Percentiles rank a stretch among this genome's conserved stretches.
These are phyloP conservation scores for Seriola aureovittata DNA, from an alignment of 2,113 vertebrate genomes.

Conservation along the genomic window DNA sequence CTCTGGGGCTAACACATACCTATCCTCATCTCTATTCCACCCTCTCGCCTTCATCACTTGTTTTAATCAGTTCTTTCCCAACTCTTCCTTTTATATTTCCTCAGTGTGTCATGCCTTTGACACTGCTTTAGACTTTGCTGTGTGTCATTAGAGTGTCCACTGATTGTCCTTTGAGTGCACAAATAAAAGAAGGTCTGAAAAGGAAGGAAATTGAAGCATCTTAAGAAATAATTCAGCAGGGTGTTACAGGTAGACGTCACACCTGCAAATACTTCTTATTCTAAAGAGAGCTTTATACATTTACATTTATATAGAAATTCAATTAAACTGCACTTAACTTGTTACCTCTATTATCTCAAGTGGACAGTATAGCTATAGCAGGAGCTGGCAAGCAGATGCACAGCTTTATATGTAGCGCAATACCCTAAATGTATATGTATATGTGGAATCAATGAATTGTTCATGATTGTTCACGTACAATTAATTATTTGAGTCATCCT, in stretches of 20 bases:
- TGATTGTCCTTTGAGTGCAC: not conserved
- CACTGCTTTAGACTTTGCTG: not conserved
- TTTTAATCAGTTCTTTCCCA: conserved; percentile 33
- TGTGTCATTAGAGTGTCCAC: not conserved
- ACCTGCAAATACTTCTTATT: not conserved
- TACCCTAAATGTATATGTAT: not conserved
- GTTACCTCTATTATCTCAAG: no score
- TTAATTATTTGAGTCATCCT: not conserved
- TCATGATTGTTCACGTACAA: not conserved
- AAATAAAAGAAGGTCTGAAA: not conserved
- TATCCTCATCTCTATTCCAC: conserved; percentile 38
- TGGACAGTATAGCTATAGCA: no score
- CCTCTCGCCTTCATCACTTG: not conserved
- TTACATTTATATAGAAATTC: not conserved
- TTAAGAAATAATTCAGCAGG: not conserved
- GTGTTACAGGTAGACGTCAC: not conserved
- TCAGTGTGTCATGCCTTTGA: not conserved
- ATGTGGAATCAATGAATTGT: not conserved
- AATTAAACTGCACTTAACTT: not conserved
- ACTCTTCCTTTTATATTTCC: conserved; percentile 10
- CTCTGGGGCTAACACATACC: conserved; percentile 32
- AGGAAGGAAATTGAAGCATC: not conserved
- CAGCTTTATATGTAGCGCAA: no score
- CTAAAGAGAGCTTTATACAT: not conserved
- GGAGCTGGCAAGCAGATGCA: not conserved